Evolutionary conservation across 2,797 vertebrate species (phyloP).

Genomic region (Alcedo atthis): DNA sequence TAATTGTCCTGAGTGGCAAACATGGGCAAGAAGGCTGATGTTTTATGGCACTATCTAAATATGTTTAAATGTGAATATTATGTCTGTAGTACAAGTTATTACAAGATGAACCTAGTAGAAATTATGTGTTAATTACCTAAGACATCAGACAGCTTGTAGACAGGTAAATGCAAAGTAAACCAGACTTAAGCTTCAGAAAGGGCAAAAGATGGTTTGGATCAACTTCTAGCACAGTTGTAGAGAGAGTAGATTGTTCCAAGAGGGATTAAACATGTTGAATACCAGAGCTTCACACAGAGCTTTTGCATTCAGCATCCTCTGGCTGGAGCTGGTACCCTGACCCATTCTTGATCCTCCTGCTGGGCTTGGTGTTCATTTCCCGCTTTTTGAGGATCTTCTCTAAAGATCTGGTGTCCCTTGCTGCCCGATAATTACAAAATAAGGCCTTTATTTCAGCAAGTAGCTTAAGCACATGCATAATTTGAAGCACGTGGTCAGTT

Average conservation of each 20-base stretch:
- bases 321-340: neutral
- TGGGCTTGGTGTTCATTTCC: neutral
- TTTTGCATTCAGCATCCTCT: neutral
- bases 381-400: neutral
- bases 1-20: neutral
- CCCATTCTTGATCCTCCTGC: neutral
- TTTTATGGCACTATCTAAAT: neutral
- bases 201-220: neutral
- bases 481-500: neutral
- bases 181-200: neutral
- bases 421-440: neutral
- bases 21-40: neutral
- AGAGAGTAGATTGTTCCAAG: neutral
- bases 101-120: neutral
- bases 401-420: neutral
- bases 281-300: neutral
- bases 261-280: neutral
- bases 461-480: neutral
- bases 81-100: neutral
- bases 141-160: neutral
- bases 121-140: neutral
- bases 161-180: neutral
- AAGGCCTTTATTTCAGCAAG: neutral
- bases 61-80: neutral
- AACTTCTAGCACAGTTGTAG: neutral